Base-by-base conservation (phyloP, 2,113 vertebrate genomes). In the Agapornis roseicollis region DNA sequence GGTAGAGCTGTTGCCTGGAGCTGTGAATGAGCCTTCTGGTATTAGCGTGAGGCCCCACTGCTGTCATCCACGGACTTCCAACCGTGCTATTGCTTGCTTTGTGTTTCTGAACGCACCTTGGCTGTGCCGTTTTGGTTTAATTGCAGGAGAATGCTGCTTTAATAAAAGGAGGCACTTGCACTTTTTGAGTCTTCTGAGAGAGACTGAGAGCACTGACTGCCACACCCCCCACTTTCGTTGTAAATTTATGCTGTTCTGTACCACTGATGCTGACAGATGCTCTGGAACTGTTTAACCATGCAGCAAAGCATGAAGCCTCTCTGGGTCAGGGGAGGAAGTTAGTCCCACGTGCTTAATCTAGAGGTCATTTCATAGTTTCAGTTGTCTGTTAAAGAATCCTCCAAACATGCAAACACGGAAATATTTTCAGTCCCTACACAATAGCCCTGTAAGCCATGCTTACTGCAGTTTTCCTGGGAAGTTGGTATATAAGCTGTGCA, bases 291-390 rank as follows among this genome's bases (percentile, higher is more conserved):
- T 92, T 85, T 46, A 89, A 80, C 84, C 28, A 13, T 85, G 94
- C 93, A 68, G 66, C 44, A 78, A 90, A 88, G 80, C 4, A 2
- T 85, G 77, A 91, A 84, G 44, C 58, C 18, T 83, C 70, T 56
- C 64, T 61, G 80, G 39, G 50, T 70, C 69, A 56, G 50, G 55
- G 60, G 41, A 88, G 91, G 71, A 93, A 63, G 80, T 60, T 49
- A 7, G 8, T 55, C 74, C 17, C 39, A 19, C 0, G 1, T 80
- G 74, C 29, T 65, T 92, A 29, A 85, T 56, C 52, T 89, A 24
- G 58, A 88, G 33, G n/a, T 80, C 69, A 60, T 82, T 77, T 63
- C 33, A 28, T 46, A 91, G 58, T 91, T 96, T 93, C 80, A 89
- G 9, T 82, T 95, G 25, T 50, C 46, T 85, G 9, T 84, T 90